A percentile compares a stretch with the other conserved stretches of the same genome.
phyloP scores from a whole-genome alignment of 2,797 vertebrate species.

The Dermochelys coriacea region DNA sequence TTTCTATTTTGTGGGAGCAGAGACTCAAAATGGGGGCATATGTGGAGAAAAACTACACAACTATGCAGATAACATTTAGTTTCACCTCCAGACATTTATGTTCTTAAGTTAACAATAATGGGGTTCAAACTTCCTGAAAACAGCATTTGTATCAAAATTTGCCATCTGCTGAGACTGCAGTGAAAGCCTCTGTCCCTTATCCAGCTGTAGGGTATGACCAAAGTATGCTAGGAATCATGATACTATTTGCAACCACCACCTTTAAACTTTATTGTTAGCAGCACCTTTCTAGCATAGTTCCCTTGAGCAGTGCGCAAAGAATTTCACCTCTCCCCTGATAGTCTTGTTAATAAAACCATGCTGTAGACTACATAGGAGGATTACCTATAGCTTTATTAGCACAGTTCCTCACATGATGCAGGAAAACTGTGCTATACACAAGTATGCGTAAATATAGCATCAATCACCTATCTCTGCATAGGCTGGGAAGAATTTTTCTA shows the following conservation, averaged over 20 bases:
- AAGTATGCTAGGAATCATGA: not conserved
- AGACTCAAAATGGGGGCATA: not conserved
- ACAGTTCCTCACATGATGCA: not conserved
- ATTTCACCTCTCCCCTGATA: not conserved
- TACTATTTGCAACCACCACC: not conserved
- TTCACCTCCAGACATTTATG: not conserved
- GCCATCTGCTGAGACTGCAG: not conserved
- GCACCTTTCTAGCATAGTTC: not conserved
- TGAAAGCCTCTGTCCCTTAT: not conserved
- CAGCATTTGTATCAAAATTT: not conserved
- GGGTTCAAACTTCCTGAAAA: not conserved
- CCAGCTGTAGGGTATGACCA: not conserved
- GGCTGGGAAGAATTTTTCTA: not conserved
- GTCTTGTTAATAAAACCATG: not conserved
- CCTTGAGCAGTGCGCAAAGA: not conserved
- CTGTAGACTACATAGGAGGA: not conserved
- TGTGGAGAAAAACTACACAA: not conserved
- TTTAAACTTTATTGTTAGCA: not conserved
- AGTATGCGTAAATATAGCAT: not conserved
- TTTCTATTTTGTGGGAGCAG: not conserved
- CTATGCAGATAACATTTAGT: not conserved
- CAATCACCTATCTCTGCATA: not conserved
- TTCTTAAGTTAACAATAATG: not conserved
- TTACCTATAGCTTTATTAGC: not conserved
- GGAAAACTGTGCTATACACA: not conserved